Conservation (phyloP, 2,888 invertebrate genomes). For the Spicauda simplicius region DNA sequence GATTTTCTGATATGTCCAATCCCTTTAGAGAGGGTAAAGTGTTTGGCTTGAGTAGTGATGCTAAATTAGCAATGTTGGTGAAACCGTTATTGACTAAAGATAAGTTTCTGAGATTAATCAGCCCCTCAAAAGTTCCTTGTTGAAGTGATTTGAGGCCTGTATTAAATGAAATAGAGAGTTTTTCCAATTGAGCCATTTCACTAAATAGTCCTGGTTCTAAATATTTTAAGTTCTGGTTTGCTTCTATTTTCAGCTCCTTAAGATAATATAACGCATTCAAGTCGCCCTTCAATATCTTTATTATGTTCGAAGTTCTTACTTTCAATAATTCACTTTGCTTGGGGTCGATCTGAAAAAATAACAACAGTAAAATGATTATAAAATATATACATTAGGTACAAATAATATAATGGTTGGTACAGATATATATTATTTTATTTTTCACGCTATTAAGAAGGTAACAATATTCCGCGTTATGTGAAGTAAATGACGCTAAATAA, state of each 20-base stretch:
- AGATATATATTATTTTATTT: too few relatives aligned
- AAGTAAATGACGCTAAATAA: too few relatives aligned
- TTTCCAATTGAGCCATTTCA: conserved; percentile 69
- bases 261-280: conserved; percentile 62
- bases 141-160: conserved; percentile 66
- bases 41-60: conserved; percentile 64
- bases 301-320: conserved; percentile 74
- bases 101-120: conserved; percentile 72
- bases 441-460: too few relatives aligned
- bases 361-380: not conserved
- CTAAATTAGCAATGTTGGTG: conserved; percentile 64
- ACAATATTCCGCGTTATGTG: too few relatives aligned
- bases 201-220: conserved; percentile 75
- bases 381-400: too few relatives aligned
- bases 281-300: conserved; percentile 63
- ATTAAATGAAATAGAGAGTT: conserved; percentile 82
- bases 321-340: conserved; percentile 62
- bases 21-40: conserved; percentile 69
- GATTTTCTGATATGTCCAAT: conserved; percentile 81
- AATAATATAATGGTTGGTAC: too few relatives aligned
- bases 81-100: conserved; percentile 83
- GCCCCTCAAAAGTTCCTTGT: conserved; percentile 72
- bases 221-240: conserved; percentile 71
- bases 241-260: conserved; percentile 76
- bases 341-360: conserved; percentile 56